A percentile compares a stretch with the other conserved stretches of the same genome.
These are phyloP conservation scores for Melanotaenia duboulayi DNA, from an alignment of 2,113 vertebrate genomes.

Conservation along the genomic window DNA sequence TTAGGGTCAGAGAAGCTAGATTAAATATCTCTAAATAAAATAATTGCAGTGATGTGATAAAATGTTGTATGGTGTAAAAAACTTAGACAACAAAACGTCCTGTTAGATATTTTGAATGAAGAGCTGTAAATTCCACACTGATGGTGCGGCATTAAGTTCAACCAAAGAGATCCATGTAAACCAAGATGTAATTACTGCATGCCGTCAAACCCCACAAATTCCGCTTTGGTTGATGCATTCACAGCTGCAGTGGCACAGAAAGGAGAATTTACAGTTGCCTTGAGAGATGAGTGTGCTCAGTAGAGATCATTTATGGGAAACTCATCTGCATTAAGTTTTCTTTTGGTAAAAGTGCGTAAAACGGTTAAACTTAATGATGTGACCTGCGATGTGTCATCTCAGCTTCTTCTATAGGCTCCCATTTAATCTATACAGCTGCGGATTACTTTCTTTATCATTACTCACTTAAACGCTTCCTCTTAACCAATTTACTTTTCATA, in stretches of 20 bases:
- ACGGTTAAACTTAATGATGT: background rate
- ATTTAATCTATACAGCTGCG: background rate
- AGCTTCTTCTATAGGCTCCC: background rate
- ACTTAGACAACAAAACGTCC: constrained; percentile 18
- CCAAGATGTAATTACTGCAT: constrained; percentile 44
- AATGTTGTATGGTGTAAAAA: constrained; percentile 4
- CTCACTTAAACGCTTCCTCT: constrained; percentile 5
- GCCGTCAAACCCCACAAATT: constrained; percentile 31
- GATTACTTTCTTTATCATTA: background rate
- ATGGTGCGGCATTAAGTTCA: constrained; percentile 37
- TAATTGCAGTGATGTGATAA: background rate
- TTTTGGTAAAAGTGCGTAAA: constrained; percentile 33
- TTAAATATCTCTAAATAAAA: background rate
- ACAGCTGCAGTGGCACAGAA: constrained; percentile 29
- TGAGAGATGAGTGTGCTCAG: constrained; percentile 26
- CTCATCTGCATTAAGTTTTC: constrained; percentile 1
- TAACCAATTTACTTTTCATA: background rate
- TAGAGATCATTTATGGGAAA: constrained; percentile 27
- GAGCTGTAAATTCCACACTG: constrained; percentile 47
- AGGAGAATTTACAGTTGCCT: constrained; percentile 33
- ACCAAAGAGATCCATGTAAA: constrained; percentile 50
- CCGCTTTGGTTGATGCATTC: constrained; percentile 24
- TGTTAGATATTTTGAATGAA: constrained; percentile 46
- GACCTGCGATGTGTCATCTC: constrained; percentile 25
- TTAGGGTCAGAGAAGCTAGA: background rate